Evolutionary conservation across 2,888 invertebrate species (phyloP).

Genomic region (Sialis lutaria): DNA sequence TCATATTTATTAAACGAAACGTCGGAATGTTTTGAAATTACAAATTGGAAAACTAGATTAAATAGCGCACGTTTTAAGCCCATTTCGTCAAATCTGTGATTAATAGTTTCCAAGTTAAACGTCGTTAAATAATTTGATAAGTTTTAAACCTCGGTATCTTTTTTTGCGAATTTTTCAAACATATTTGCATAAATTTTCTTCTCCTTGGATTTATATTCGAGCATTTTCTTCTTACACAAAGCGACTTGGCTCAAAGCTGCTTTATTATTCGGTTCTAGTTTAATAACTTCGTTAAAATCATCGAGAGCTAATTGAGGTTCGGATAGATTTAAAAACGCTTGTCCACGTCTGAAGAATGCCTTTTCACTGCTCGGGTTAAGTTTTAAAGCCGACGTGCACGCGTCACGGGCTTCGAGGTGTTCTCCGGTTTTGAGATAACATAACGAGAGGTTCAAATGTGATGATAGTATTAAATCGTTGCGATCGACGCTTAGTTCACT

Average conservation of each 20-base stretch:
- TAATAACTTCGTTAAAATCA: slow-evolving; percentile 61
- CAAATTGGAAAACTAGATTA: no score
- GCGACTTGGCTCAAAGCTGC: slow-evolving; percentile 67
- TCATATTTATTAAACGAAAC: no score
- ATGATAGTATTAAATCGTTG: slow-evolving; percentile 42
- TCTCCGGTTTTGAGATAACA: slow-evolving; percentile 64
- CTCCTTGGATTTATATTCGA: slow-evolving; percentile 61
- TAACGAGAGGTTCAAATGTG: slow-evolving; percentile 65
- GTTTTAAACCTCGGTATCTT: slow-evolving; percentile 47
- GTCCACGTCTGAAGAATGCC: slow-evolving; percentile 75
- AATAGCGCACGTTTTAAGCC: no score
- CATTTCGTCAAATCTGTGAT: slow-evolving; percentile 17
- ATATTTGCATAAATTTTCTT: slow-evolving; percentile 84
- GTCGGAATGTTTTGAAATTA: no score
- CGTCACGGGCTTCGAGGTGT: slow-evolving; percentile 47
- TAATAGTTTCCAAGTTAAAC: background rate
- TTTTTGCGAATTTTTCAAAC: slow-evolving; percentile 82
- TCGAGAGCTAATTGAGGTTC: slow-evolving; percentile 60
- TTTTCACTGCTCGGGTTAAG: slow-evolving; percentile 67
- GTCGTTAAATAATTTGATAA: background rate
- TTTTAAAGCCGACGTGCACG: slow-evolving; percentile 61
- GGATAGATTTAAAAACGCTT: slow-evolving; percentile 54
- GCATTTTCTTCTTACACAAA: slow-evolving; percentile 53
- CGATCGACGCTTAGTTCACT: slow-evolving; percentile 29
- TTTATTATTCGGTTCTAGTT: slow-evolving; percentile 71